Evolutionary conservation across 2,888 invertebrate genomes (phyloP).

Genomic region (Trissoscelio sp.): DNA sequence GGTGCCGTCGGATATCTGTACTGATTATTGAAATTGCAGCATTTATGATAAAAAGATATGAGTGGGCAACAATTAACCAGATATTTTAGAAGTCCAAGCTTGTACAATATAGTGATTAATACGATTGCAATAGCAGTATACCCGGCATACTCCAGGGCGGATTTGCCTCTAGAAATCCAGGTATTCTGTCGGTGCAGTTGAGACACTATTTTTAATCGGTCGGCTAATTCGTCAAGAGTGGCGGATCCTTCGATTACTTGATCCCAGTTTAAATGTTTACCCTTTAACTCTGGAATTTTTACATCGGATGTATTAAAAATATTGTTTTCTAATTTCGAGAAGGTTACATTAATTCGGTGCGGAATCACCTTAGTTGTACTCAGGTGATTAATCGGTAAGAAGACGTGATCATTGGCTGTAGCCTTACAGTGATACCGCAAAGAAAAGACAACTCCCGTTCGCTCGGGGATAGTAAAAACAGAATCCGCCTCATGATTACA

Average conservation of each 20-base stretch:
- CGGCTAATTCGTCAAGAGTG: background rate
- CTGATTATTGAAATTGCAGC: conserved; percentile 1
- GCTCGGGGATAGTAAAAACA: background rate
- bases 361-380: background rate
- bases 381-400: background rate
- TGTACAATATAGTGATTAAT: background rate
- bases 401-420: background rate
- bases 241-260: background rate
- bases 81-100: background rate
- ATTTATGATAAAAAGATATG: conserved; percentile 3
- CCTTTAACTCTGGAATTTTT: background rate
- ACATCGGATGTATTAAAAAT: background rate
- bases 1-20: background rate
- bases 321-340: background rate
- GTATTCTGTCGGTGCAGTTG: background rate
- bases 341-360: background rate
- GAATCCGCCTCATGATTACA: background rate
- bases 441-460: background rate
- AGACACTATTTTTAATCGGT: background rate
- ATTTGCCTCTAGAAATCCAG: conserved; percentile 4
- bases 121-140: background rate
- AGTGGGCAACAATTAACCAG: background rate
- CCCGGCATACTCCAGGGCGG: background rate
- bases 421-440: conserved; percentile 9
- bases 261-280: conserved; percentile 4